These are phyloP conservation scores for Torymus texanus DNA, from an alignment of 2,888 invertebrate species.

Conservation along the genomic window DNA sequence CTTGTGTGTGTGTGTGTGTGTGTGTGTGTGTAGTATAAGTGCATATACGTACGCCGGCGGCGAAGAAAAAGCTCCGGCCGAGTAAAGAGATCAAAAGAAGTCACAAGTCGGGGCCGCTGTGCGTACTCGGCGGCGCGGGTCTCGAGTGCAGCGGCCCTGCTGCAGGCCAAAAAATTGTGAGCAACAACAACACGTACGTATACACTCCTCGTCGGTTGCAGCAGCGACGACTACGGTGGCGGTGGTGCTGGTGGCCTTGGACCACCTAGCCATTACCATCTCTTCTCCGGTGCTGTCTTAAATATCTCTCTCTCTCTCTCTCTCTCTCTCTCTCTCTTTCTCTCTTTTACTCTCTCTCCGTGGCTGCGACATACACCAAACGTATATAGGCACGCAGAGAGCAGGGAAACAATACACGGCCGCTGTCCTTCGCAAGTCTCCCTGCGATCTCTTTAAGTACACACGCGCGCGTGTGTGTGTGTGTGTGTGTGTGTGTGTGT, in stretches of 20 bases:
- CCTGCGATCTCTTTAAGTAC: too few relatives aligned
- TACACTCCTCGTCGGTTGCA: conserved; percentile 22
- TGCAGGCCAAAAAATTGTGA: too few relatives aligned
- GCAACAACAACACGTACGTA: conserved; percentile 45
- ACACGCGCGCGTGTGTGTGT: too few relatives aligned
- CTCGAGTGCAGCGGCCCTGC: too few relatives aligned
- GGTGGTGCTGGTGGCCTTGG: conserved; percentile 37
- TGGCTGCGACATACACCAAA: background rate
- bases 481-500: too few relatives aligned
- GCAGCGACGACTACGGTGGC: conserved; percentile 31
- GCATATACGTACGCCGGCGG: background rate
- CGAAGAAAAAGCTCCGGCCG: too few relatives aligned
- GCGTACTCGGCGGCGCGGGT: background rate
- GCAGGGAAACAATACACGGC: background rate
- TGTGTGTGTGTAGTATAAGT: too few relatives aligned
- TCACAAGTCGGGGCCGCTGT: background rate
- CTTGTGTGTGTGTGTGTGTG: background rate
- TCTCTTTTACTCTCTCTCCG: conserved; percentile 22
- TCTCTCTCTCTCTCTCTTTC: conserved; percentile 28
- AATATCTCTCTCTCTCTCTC: too few relatives aligned
- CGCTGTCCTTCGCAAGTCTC: background rate
- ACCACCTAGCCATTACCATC: conserved; percentile 42
- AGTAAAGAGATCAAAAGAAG: too few relatives aligned
- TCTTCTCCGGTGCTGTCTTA: background rate
- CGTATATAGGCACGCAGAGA: background rate